A percentile compares a stretch with the other conserved stretches of the same genome.
These are phyloP conservation scores for Watsonalla cultraria DNA, from an alignment of 2,888 invertebrate genomes.

Conservation along the genomic window DNA sequence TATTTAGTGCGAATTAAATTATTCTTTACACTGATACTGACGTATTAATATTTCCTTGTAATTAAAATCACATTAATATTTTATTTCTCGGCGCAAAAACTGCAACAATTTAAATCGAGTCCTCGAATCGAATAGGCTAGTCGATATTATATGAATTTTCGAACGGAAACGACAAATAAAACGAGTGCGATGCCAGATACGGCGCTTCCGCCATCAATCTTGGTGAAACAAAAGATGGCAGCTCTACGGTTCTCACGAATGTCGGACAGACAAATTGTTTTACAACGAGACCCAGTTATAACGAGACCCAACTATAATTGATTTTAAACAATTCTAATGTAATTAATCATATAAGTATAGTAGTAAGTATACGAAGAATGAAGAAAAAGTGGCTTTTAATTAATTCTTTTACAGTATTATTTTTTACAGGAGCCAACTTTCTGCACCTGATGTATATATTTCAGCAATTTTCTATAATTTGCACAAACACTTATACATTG, in stretches of 20 bases:
- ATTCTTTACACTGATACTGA: slow-evolving; percentile 26
- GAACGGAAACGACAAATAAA: slow-evolving; percentile 63
- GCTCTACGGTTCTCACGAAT: slow-evolving; percentile 46
- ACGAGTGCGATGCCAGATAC: slow-evolving; percentile 44
- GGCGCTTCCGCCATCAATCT: slow-evolving; percentile 69
- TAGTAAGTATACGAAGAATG: too few species aligned
- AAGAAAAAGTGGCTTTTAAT: too few species aligned
- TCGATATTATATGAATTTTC: slow-evolving; percentile 43
- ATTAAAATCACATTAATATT: slow-evolving; percentile 62
- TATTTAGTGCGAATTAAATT: slow-evolving; percentile 41
- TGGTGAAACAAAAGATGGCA: slow-evolving; percentile 48
- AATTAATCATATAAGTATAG: too few species aligned
- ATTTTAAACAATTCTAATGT: neutral
- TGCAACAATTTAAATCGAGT: slow-evolving; percentile 19
- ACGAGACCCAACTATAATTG: neutral
- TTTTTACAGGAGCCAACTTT: too few species aligned
- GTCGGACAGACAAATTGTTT: slow-evolving; percentile 19
- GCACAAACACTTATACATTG: too few species aligned
- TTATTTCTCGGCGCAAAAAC: slow-evolving; percentile 16
- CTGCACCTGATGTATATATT: too few species aligned
- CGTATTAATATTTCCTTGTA: slow-evolving; percentile 30
- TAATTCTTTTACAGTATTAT: too few species aligned
- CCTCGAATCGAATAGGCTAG: slow-evolving; percentile 20
- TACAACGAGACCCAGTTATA: slow-evolving; percentile 9
- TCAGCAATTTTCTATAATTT: too few species aligned